Base-by-base conservation (phyloP, 2,797 vertebrate species). In the Myotis daubentonii region DNA sequence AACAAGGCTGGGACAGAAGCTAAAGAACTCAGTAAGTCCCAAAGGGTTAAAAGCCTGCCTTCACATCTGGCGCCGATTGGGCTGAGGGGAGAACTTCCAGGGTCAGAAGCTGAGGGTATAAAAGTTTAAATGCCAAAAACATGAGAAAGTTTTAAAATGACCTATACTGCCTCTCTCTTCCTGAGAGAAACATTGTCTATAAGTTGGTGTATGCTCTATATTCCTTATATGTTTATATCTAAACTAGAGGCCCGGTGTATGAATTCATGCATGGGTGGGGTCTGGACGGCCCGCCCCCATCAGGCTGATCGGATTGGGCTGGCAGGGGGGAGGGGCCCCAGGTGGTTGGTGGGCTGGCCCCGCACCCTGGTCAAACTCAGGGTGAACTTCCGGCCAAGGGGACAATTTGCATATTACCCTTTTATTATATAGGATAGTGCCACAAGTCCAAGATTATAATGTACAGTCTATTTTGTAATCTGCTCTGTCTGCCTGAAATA, bases 111-210 rank as follows among this genome's bases (percentile, higher is more conserved):
- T n/a, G 0, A 6, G 25, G 17, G 12, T 12, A 6, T 41, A 55
- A 91, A 47, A 90, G 1, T 66, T 47, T 83, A 91, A 92, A 93
- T 75, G 11, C 38, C 38, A 47, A 86, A 89, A 90, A 49, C 25
- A 81, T 2, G 70, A 68, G 47, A 70, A 78, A 79, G 25, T 81
- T 68, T 44, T 10, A 79, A 84, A 82, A 81, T 76, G 47, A 13
- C 28, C 81, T 84, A 28, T 17, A 13, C 10, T 66, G 41, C 38
- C 23, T 44, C 22, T 23, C 1, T 25, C 7, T 80, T 51, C 75
- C 53, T 49, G 17, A 83, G 53, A 72, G n/a, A 75, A 79, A n/a
- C 11, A 36, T n/a, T 60, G 47, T 87, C 87, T 65, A 17, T 41
- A 49, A 19, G 19, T 33, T 68, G 76, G n/a, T 53, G 6, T 71